Conservation (phyloP, 2,113 vertebrate species). For the Myodes glareolus region DNA sequence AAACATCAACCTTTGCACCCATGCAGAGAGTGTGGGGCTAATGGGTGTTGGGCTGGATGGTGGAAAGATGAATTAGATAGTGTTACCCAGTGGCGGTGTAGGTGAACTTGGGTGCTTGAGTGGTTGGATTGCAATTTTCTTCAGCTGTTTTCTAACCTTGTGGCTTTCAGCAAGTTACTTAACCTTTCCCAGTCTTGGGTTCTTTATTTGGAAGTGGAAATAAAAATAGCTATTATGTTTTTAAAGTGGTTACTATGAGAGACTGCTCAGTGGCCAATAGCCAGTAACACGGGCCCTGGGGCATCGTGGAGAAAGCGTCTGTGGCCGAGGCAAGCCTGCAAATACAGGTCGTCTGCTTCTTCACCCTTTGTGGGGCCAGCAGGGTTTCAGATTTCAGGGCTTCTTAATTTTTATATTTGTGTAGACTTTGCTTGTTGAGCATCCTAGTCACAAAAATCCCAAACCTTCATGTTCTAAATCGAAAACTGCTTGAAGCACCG, state of each 20-base stretch:
- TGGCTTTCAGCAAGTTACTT: background rate
- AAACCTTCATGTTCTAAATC: background rate
- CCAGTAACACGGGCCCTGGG: background rate
- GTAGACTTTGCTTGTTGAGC: background rate
- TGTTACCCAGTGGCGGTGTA: background rate
- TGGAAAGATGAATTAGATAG: background rate
- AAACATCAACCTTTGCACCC: rapidly evolving
- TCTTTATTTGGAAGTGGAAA: background rate
- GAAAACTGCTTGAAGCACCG: background rate
- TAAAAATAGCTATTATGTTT: background rate
- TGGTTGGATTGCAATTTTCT: background rate
- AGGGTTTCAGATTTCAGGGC: background rate
- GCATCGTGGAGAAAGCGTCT: background rate
- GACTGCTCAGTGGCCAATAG: background rate
- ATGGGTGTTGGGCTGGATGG: too few species aligned
- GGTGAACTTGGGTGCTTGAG: background rate
- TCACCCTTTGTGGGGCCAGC: background rate
- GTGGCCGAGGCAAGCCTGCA: background rate
- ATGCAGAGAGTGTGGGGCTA: background rate
- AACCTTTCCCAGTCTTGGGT: background rate
- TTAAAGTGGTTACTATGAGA: background rate
- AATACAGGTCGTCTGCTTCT: background rate
- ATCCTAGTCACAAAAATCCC: background rate
- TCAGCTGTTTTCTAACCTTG: background rate
- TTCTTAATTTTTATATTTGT: background rate